Conservation (phyloP, 2,113 vertebrate species). For the Osmerus eperlanus region DNA sequence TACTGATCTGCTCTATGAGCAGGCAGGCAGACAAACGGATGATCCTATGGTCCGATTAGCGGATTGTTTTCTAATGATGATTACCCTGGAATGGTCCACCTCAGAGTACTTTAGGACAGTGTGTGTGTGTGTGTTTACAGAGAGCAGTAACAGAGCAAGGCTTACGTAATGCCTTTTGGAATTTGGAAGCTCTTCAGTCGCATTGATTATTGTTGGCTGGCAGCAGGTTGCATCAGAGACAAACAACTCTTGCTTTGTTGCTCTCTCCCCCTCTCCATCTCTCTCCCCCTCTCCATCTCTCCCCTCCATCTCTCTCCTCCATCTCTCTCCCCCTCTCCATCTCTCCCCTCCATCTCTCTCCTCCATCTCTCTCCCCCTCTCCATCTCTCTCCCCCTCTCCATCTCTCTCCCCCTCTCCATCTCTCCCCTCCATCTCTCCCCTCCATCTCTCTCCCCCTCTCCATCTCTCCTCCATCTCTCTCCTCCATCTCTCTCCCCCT, state of each 20-base stretch:
- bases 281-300: neutral
- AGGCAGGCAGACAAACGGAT: neutral
- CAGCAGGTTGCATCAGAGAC: no score
- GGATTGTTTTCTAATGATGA: neutral
- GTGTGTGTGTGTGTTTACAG: neutral
- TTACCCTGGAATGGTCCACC: slow-evolving; percentile 6
- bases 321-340: no score
- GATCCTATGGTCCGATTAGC: neutral
- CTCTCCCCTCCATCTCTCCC: no score
- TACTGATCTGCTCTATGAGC: neutral
- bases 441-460: no score
- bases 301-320: neutral
- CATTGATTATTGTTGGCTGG: neutral
- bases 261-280: neutral
- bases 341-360: neutral
- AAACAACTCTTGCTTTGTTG: neutral
- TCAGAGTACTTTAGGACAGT: neutral
- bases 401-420: no score
- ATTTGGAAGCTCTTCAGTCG: neutral
- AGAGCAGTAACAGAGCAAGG: neutral
- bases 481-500: no score
- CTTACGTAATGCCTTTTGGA: neutral
- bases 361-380: no score
- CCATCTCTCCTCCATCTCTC: no score
- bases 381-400: no score